phyloP scores from a whole-genome alignment of 1,140 invertebrate genomes.

The Drosophila carrolli region DNA sequence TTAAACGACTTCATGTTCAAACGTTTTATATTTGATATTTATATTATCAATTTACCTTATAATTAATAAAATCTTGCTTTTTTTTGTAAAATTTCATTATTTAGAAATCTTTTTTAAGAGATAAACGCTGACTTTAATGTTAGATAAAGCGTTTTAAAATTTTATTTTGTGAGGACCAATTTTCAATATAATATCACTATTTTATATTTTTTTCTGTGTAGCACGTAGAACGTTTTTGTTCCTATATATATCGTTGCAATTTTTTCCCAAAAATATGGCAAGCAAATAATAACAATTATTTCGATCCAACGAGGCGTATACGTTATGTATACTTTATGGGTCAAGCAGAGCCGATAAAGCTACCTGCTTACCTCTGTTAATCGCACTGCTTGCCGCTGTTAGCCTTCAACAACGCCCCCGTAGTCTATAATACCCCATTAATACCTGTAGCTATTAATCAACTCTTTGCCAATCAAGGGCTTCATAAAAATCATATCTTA shows the following conservation, averaged over 20 bases:
- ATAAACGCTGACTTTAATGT: no score
- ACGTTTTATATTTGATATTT: background rate
- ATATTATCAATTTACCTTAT: background rate
- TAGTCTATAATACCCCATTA: background rate
- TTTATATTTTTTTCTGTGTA: background rate
- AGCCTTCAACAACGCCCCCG: background rate
- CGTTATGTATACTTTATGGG: conserved; percentile 17
- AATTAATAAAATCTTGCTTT: no score
- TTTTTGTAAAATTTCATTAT: no score
- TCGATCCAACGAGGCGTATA: conserved; percentile 11
- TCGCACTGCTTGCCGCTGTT: conserved; percentile 33
- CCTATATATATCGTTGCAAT: background rate
- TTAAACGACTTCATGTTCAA: no score
- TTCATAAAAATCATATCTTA: conserved; percentile 24
- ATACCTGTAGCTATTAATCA: background rate
- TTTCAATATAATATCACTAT: no score
- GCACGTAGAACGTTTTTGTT: background rate
- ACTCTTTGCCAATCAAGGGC: conserved; percentile 23
- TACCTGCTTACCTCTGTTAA: conserved; percentile 15
- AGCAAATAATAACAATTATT: conserved; percentile 37
- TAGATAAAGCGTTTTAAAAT: no score
- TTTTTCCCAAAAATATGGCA: conserved; percentile 30
- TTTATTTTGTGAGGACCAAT: no score
- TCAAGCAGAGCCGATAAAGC: conserved; percentile 1
- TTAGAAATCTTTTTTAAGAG: no score